phyloP scores from a whole-genome alignment of 2,888 invertebrate species.

The Halocaridina rubra region DNA sequence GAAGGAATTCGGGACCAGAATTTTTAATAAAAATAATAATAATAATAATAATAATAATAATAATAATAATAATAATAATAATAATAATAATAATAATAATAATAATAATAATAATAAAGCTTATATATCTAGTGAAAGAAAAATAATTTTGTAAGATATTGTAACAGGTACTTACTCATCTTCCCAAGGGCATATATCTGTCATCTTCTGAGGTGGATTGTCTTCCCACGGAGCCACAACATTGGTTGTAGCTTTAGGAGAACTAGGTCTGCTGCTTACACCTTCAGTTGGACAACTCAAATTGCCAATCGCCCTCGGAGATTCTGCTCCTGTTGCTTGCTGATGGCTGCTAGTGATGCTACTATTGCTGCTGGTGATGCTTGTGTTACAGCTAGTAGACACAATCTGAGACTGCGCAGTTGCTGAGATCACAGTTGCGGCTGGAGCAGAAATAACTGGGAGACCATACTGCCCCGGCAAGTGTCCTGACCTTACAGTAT shows the following conservation, averaged over 20 bases:
- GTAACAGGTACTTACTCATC: constrained; percentile 82
- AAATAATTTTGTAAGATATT: not conserved
- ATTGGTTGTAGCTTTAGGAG: constrained; percentile 36
- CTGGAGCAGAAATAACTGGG: constrained; percentile 26
- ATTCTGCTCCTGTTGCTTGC: constrained; percentile 15
- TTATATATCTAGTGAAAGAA: not conserved
- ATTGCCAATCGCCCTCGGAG: constrained; percentile 23
- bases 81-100: too few species aligned
- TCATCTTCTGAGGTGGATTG: constrained; percentile 62
- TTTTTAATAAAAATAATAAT: too few species aligned
- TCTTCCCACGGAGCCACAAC: constrained; percentile 54
- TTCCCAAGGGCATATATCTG: constrained; percentile 92
- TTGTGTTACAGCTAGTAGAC: constrained; percentile 20
- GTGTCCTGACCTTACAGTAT: constrained; percentile 62
- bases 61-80: too few species aligned
- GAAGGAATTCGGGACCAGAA: too few species aligned
- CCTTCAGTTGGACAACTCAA: constrained; percentile 24
- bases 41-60: too few species aligned
- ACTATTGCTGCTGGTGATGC: constrained; percentile 50
- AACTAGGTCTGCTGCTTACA: constrained; percentile 34
- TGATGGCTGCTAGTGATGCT: constrained; percentile 14
- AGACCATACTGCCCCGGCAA: constrained; percentile 54
- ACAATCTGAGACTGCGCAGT: constrained; percentile 29
- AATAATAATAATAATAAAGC: too few species aligned
- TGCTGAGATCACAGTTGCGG: constrained; percentile 1